Evolutionary conservation across 2,113 vertebrate species (phyloP), one percentile per base, ranked within the genome.

Genomic region (Microcebus ravelobensis): DNA sequence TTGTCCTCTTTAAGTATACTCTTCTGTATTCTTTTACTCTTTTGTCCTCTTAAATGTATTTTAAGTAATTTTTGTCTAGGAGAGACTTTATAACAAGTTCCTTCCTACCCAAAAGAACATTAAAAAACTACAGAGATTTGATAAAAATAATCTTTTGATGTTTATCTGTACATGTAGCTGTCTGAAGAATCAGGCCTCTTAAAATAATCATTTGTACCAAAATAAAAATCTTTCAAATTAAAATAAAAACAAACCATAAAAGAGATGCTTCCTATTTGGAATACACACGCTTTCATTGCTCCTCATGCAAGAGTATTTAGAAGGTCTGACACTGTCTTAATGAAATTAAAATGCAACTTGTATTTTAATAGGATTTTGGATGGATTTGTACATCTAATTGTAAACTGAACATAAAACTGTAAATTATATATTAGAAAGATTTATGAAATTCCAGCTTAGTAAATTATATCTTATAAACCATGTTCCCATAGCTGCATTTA

Each of bases 171-270:
- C 1, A 89, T 29, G 17, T 31, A 82, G 39, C 5, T 36, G 29
- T 93, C 25, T 86, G 61, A 92, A 83, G 36, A 48, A 81, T 79
- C 86, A 74, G 20, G 20, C 5, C 27, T 93, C 76, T 94, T 86
- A 95, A 77, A 87, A 87, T 80, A 96, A 91, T 77, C 27, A 92
- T 84, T 91, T 96, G 31, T 21, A 48, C 29, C 94, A 45, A 96
- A 95, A 91, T 81, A 68, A 82, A 96, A 94, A 71, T 85, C 1
- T 50, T 94, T 90, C 17, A n/a, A 89, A 91, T 59, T 84, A 93
- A 82, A 96, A 85, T 59, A 10, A 90, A 92, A 95, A 74, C 3
- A 87, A 90, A 84, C 5, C 18, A 74, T 48, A 63, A 87, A 94
- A 95, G 21, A 87, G 20, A 48, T 8, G 68, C 34, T 89, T 94